Base-by-base conservation (phyloP, 2,113 vertebrate genomes). In the Dicerorhinus sumatrensis region DNA sequence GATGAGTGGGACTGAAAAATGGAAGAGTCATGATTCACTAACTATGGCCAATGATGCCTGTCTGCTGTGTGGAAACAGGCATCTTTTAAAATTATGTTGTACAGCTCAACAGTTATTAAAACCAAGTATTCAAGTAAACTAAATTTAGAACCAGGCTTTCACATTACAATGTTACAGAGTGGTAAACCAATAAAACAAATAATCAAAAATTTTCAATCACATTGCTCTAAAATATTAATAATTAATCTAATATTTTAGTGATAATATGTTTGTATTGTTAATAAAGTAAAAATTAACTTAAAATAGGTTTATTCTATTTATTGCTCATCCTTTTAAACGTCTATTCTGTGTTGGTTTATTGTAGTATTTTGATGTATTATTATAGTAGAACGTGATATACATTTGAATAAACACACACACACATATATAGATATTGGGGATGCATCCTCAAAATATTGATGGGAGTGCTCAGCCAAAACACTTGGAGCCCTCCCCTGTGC, bases 81-180 rank as follows among this genome's bases (percentile, higher is more conserved):
- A 70, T 92, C 33, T 80, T 73, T 54, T 39, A 69, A 72, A 88
- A 63, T 85, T 80, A 51, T 33, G 54, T 51, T 65, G 31, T 13
- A 48, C 1, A 36, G 46, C 60, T 58, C 67, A 86, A 51, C 29
- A 76, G 36, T 62, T 54, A 87, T 27, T 58, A 77, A 83, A 69
- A 87, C 18, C 54, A 83, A 73, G 20, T 80, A 11, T 31, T 69
- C 65, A 87, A 46, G 56, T 58, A 83, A 60, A 86, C 58, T 51
- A 48, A 67, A 72, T 75, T 87, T 77, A 95, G 69, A 83, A 87
- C 20, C 62, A 79, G 80, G 63, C 27, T 67, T 97, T 72, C 46
- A 36, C 48, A 42, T 90, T 39, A 77, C 54, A 96, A 33, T 39
- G 39, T 92, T 39, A 77, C 54, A 96, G 33, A 67, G 10, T 48